Percentiles rank a stretch among this genome's conserved stretches.
Conservation (phyloP, 2,797 vertebrate genomes). For the Oophaga sylvatica region DNA sequence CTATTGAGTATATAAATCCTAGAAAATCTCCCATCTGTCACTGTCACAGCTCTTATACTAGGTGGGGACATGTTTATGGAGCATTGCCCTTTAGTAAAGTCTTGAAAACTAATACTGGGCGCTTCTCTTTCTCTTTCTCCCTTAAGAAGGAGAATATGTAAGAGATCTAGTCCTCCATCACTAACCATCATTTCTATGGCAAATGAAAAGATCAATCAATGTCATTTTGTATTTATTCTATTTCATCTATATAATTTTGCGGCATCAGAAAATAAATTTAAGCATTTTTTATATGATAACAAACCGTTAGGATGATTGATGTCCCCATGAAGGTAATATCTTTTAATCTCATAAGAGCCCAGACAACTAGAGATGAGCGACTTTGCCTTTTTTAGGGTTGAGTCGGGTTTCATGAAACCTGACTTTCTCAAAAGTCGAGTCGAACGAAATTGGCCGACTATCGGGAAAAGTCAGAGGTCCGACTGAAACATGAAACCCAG, state of each 20-base stretch:
- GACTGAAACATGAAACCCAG: no score
- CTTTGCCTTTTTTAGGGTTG: no score
- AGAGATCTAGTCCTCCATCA: background rate
- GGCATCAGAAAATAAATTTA: background rate
- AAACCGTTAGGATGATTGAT: background rate
- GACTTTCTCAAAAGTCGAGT: no score
- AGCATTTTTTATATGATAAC: background rate
- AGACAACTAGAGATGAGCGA: background rate
- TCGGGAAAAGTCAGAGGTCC: no score
- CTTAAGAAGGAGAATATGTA: background rate
- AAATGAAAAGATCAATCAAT: background rate
- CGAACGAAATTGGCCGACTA: no score
- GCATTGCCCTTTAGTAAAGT: constrained; percentile 12
- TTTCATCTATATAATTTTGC: background rate
- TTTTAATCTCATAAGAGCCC: background rate
- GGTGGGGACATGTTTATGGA: constrained; percentile 21
- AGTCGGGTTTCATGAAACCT: no score
- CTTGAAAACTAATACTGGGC: background rate
- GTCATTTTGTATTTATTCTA: background rate
- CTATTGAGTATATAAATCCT: constrained; percentile 15
- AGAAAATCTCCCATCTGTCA: constrained; percentile 30
- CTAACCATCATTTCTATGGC: background rate
- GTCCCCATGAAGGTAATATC: background rate
- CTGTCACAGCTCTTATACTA: constrained; percentile 22
- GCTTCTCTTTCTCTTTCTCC: constrained; percentile 2